Base-by-base conservation (phyloP, 2,797 vertebrate genomes). In the Taeniopygia guttata region DNA sequence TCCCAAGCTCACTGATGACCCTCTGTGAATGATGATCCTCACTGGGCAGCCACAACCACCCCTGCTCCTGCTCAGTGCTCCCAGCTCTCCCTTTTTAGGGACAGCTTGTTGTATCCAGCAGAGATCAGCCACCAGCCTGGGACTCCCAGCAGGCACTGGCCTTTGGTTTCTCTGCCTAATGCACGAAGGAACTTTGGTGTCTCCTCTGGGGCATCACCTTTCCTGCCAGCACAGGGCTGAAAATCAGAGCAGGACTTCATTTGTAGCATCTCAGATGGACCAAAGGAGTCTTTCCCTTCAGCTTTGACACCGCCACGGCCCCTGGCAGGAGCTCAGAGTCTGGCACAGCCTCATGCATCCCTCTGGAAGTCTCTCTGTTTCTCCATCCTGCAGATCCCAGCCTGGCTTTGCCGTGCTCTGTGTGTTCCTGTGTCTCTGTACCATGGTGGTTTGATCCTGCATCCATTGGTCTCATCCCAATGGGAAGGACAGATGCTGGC, bases 281-380 rank as follows among this genome's bases (percentile, higher is more conserved):
- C 48, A 30, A 51, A 67, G 3, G 14, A 22, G 21, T 7, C 11
- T 72, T 27, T n/a, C 49, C 25, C 60, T 79, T 51, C 5, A 3
- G 5, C 30, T 54, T 21, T 0, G 0, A 9, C 40, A 19, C 40
- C 32, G 29, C 36, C 63, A 16, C 2, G 0, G 43, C 5, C 11
- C 20, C n/a, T 7, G 3, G 18, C 32, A 48, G 40, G 30, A 19
- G 2, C 12, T 19, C 51, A n/a, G 54, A 10, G 15, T n/a, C 51
- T 1, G 3, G 20, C 38, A 43, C 34, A 17, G 29, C 0, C 76
- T 55, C 40, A n/a, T 48, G 56, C 49, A 45, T 72, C 34, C 46
- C 43, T 66, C 79, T 64, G 70, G 34, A 58, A 36, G 36, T 17
- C 0, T 2, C 38, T n/a, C 7, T 17, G 19, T 34, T 36, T 38